A percentile compares a stretch with the other conserved stretches of the same genome.
These are phyloP conservation scores for Gymnobelideus leadbeateri DNA, from an alignment of 2,113 vertebrate genomes.

Conservation along the genomic window DNA sequence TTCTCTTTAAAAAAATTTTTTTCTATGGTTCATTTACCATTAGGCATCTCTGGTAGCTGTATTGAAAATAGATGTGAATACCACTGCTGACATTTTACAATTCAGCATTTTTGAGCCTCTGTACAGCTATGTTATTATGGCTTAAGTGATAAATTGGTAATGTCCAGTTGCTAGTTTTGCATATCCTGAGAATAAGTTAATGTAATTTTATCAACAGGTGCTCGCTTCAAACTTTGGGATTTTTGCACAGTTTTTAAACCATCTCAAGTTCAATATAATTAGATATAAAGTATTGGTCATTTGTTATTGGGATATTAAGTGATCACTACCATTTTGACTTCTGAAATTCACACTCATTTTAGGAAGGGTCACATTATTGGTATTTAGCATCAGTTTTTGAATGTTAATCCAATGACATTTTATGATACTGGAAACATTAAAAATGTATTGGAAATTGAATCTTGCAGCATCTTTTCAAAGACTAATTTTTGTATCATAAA, in stretches of 20 bases:
- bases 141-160: slow-evolving; percentile 49
- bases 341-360: slow-evolving; percentile 44
- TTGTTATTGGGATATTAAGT: slow-evolving; percentile 46
- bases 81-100: slow-evolving; percentile 64
- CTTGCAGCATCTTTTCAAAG: slow-evolving; percentile 59
- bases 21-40: slow-evolving; percentile 52
- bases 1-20: not conserved
- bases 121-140: slow-evolving; percentile 59
- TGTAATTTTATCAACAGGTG: slow-evolving; percentile 72
- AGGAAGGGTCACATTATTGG: slow-evolving; percentile 21
- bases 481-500: not conserved
- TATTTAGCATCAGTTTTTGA: slow-evolving; percentile 63
- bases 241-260: slow-evolving; percentile 41
- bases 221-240: slow-evolving; percentile 64
- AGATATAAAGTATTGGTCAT: slow-evolving; percentile 19
- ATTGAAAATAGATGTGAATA: slow-evolving; percentile 65
- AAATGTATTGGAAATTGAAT: slow-evolving; percentile 60
- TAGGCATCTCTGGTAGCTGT: slow-evolving; percentile 55
- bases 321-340: slow-evolving; percentile 56
- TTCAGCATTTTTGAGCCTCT: slow-evolving; percentile 60
- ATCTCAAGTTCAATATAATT: slow-evolving; percentile 48
- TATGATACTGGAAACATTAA: slow-evolving; percentile 52
- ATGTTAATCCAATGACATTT: slow-evolving; percentile 56
- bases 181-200: slow-evolving; percentile 58
- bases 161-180: slow-evolving; percentile 44